Evolutionary conservation across 2,888 invertebrate species (phyloP).

Genomic region (Psylliodes chrysocephalus): DNA sequence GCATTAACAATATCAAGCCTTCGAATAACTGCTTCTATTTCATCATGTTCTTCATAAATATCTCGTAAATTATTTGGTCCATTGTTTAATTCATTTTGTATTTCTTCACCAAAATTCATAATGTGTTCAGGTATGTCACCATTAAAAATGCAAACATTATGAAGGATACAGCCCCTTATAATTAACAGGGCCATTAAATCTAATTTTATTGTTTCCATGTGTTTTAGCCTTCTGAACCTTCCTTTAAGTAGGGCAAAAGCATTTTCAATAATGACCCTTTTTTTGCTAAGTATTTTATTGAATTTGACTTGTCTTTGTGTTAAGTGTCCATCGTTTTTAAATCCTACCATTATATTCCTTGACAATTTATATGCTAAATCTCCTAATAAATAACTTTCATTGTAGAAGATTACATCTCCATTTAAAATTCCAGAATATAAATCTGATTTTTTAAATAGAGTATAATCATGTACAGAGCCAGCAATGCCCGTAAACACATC

Average conservation of each 20-base stretch:
- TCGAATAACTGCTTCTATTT: too few species aligned
- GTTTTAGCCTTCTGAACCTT: constrained; percentile 43
- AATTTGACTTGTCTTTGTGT: constrained; percentile 41
- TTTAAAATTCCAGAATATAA: constrained; percentile 29
- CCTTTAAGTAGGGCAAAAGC: constrained; percentile 46
- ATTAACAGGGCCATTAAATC: constrained; percentile 41
- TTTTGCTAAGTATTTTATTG: constrained; percentile 38
- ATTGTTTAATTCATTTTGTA: constrained; percentile 25
- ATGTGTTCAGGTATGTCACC: constrained; percentile 15
- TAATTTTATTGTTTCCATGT: constrained; percentile 38
- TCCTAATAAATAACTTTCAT: too few species aligned
- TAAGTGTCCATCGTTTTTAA: constrained; percentile 6
- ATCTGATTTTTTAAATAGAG: constrained; percentile 42
- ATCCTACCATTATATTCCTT: too few species aligned
- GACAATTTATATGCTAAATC: constrained; percentile 40
- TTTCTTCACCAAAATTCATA: too few species aligned
- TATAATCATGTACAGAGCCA: constrained; percentile 40
- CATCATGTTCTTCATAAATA: too few species aligned
- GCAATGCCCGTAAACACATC: constrained; percentile 43
- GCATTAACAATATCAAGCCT: too few species aligned
- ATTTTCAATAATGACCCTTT: constrained; percentile 43
- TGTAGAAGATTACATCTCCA: constrained; percentile 26
- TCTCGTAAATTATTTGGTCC: too few species aligned
- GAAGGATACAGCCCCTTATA: constrained; percentile 36
- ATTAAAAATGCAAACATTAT: constrained; percentile 40